Evolutionary conservation across 2,888 invertebrate genomes (phyloP).

Genomic region (Priocnemis perturbator): DNA sequence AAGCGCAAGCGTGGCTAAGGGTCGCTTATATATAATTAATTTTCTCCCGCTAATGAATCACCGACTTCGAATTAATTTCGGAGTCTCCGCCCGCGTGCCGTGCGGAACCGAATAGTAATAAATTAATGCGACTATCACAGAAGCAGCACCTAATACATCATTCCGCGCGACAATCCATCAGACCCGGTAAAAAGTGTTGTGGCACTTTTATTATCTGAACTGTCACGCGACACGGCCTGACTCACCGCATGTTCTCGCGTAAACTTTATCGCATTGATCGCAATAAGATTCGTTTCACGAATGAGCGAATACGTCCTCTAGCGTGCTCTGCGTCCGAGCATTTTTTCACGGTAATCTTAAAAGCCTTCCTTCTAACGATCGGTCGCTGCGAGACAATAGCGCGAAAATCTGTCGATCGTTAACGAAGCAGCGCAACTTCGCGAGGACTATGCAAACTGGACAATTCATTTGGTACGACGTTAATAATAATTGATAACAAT

Average conservation of each 20-base stretch:
- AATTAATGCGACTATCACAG: constrained; percentile 18
- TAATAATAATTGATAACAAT: too few relatives aligned
- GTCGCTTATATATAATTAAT: too few relatives aligned
- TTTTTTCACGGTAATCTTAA: too few relatives aligned
- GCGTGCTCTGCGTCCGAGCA: too few relatives aligned
- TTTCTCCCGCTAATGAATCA: too few relatives aligned
- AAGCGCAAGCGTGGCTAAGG: too few relatives aligned
- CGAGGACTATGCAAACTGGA: too few relatives aligned
- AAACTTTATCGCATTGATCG: constrained; percentile 5
- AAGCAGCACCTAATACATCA: constrained; percentile 32
- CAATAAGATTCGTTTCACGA: background rate
- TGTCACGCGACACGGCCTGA: constrained; percentile 9
- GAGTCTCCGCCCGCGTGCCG: constrained; percentile 1
- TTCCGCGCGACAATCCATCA: constrained; percentile 37
- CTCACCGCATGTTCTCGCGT: background rate
- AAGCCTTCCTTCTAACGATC: too few relatives aligned
- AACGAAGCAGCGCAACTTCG: too few relatives aligned
- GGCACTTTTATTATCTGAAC: constrained; percentile 21
- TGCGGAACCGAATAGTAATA: constrained; percentile 13
- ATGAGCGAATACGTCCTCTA: background rate
- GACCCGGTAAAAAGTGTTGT: constrained; percentile 7
- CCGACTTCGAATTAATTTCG: background rate
- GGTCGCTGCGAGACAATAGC: too few relatives aligned
- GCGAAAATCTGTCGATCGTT: too few relatives aligned
- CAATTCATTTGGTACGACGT: too few relatives aligned